Evolutionary conservation across 1,140 invertebrate species (phyloP).

Genomic region (Zaprionus lachaisei): DNA sequence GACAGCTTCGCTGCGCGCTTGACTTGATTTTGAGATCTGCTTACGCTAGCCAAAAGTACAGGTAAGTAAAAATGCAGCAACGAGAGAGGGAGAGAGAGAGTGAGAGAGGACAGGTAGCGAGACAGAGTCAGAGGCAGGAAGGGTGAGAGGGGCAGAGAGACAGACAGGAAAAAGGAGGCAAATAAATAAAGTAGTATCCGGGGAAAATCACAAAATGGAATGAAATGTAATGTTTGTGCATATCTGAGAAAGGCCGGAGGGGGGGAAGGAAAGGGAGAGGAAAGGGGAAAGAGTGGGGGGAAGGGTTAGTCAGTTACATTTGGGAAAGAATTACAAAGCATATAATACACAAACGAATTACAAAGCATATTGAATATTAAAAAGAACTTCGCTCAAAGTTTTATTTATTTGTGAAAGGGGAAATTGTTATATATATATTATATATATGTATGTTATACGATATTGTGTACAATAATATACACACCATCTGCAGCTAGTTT

Average conservation of each 20-base stretch:
- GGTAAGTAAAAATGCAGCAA: neutral
- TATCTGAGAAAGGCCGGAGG: constrained; percentile 10
- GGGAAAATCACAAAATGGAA: constrained; percentile 49
- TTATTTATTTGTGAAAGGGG: neutral
- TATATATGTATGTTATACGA: too few species aligned
- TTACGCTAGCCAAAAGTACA: constrained; percentile 41
- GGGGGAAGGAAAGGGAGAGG: neutral
- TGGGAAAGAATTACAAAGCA: neutral
- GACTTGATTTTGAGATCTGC: constrained; percentile 47
- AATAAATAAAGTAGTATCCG: constrained; percentile 37
- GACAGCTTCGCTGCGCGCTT: constrained; percentile 60
- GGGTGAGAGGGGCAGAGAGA: neutral
- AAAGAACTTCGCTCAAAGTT: neutral
- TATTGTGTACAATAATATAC: too few species aligned
- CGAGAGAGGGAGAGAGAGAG: neutral
- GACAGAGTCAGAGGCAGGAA: neutral
- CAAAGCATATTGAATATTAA: neutral
- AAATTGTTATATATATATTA: neutral
- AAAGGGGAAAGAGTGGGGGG: neutral
- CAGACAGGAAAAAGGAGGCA: neutral
- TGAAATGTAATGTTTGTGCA: constrained; percentile 60
- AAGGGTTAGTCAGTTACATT: neutral
- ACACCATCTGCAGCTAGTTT: too few species aligned
- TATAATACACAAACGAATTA: neutral
- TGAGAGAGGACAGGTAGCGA: neutral